phyloP scores from a whole-genome alignment of 1,140 invertebrate genomes.

The Telenomus remus region DNA sequence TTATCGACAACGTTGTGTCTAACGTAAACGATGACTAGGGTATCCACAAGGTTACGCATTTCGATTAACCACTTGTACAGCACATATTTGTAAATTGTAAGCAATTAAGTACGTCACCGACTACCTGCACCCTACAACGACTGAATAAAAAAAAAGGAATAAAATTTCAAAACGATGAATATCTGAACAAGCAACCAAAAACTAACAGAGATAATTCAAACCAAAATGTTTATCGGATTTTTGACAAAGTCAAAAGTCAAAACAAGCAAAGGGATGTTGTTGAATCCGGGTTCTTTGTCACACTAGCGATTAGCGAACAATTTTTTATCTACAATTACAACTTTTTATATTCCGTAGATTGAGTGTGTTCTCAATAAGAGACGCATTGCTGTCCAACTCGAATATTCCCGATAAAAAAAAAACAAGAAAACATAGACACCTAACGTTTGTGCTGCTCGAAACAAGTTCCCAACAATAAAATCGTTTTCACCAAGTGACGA shows the following conservation, averaged over 20 bases:
- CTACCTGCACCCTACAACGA: constrained; percentile 42
- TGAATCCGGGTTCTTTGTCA: constrained; percentile 39
- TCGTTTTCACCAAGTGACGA: constrained; percentile 22
- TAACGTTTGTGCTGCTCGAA: constrained; percentile 31
- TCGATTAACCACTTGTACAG: not conserved
- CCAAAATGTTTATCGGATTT: constrained; percentile 16
- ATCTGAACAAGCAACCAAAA: too few species aligned
- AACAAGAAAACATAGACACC: constrained; percentile 1
- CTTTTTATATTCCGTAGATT: constrained; percentile 54
- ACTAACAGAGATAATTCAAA: not conserved
- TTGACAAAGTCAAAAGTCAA: constrained; percentile 25
- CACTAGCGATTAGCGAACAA: constrained; percentile 45
- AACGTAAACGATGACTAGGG: constrained; percentile 37
- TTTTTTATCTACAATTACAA: constrained; percentile 53
- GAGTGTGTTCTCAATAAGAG: constrained; percentile 21
- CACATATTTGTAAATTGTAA: constrained; percentile 44
- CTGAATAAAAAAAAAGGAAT: constrained; percentile 34
- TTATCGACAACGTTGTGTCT: constrained; percentile 43
- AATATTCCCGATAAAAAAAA: constrained; percentile 42
- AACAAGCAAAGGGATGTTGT: constrained; percentile 6
- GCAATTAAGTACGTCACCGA: constrained; percentile 36
- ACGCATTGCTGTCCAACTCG: constrained; percentile 37
- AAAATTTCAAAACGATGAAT: constrained; percentile 5
- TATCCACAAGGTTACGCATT: constrained; percentile 32
- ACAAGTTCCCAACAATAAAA: constrained; percentile 30